Base-by-base conservation (phyloP, 2,797 vertebrate species). In the Sebastes vulpes region DNA sequence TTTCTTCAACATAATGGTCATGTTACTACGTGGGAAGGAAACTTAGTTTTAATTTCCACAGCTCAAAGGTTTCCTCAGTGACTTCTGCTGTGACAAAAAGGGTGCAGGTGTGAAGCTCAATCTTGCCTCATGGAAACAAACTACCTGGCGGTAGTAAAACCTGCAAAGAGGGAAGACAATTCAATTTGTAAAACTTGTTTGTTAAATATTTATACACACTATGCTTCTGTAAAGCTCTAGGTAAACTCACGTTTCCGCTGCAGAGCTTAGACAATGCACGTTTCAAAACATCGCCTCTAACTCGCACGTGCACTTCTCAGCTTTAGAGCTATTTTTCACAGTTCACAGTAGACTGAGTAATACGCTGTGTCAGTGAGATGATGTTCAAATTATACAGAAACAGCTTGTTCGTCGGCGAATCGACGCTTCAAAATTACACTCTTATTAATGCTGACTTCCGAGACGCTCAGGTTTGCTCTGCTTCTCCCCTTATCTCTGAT, bases 371-470 rank as follows among this genome's bases (percentile, higher is more conserved):
- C 14, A 66, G 16, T 38, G 56, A 61, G 60, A 29, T 74, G 6
- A 52, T 77, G 54, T 74, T 59, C 11, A 65, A 77, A 81, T 65
- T 65, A 77, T 35, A 65, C 32, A 54, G 42, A 59, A 69, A 46
- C 35, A 46, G 48, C 46, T 78, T 82, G 58, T 82, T 73, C 68
- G 53, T 58, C 4, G 0, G 29, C 2, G 53, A 74, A 69, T 16
- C 1, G 5, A 23, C 0, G 20, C 42, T 54, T 53, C 9, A 23
- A 25, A 57, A 72, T 50, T n/a, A 46, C 9, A 32, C 14, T 50
- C 26, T 46, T 48, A 67, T 61, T 68, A 50, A 59, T 58, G 29
- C 14, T 20, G 57, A 57, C 9, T 38, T 31, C 14, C n/a, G 23
- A 46, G 10, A 72, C 16, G 6, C 9, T 50, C n/a, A 4, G 16